phyloP scores from a whole-genome alignment of 2,797 vertebrate species.

The Trachops cirrhosus region DNA sequence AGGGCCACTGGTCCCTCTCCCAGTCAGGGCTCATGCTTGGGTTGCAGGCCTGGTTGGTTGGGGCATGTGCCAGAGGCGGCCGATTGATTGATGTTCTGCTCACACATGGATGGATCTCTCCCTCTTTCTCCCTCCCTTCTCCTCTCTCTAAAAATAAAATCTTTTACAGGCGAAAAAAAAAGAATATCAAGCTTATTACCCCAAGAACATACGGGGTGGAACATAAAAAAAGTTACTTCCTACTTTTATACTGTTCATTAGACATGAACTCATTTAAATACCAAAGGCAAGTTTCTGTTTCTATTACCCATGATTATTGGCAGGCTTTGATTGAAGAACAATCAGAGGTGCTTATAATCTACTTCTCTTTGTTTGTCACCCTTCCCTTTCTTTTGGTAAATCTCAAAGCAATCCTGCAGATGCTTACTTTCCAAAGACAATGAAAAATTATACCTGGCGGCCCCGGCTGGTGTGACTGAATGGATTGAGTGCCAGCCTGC shows the following conservation, averaged over 20 bases:
- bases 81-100: no score
- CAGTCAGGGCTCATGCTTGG: no score
- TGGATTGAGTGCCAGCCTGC: no score
- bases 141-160: no score
- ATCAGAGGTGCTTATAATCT: neutral
- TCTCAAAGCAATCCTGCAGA: neutral
- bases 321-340: neutral
- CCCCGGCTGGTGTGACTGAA: no score
- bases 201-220: neutral
- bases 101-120: no score
- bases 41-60: no score
- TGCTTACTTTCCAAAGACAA: neutral
- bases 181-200: conserved; percentile 10
- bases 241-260: neutral
- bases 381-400: conserved; percentile 13
- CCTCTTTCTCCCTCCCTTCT: no score
- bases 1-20: no score
- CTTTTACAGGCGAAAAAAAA: neutral
- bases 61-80: no score
- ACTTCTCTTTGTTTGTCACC: neutral
- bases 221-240: neutral
- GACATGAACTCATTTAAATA: conserved; percentile 19
- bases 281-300: neutral
- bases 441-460: neutral
- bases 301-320: neutral